Evolutionary conservation across 2,113 vertebrate genomes (phyloP), one percentile per base, ranked within the genome.

Genomic region (Heterocephalus glaber): DNA sequence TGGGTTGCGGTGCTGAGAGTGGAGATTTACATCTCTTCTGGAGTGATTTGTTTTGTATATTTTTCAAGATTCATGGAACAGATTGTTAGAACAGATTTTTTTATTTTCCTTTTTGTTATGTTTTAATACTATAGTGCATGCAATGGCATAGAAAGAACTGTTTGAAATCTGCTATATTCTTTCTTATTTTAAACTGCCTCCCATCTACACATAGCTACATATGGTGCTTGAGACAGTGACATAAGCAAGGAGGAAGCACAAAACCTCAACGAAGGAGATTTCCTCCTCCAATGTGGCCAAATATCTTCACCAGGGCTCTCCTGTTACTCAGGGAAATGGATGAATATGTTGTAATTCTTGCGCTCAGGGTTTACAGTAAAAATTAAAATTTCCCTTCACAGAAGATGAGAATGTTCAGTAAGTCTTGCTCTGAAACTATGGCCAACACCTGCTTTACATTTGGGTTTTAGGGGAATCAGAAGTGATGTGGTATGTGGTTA

Each of bases 41-140:
- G 93, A 80, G 82, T 66, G 81, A 93, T 95, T 92, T 95, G 93
- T 95, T 96, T 95, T 95, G 94, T 97, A 58, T 97, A 65, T 89
- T 86, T 87, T 94, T 97, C 93, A 88, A 85, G 92, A 90, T 68
- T 92, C 72, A 6, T 26, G 38, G 90, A 96, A 88, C 97, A 97
- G 97, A 96, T 96, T 97, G 96, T 94, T 83, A 92, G 94, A 97
- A 94, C 96, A 97, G 97, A 97, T 83, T 96, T 97, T 97, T 97
- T 91, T 79, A 90, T 96, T 97, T 97, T 97, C 97, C 95, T 97
- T 97, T 97, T 96, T 96, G 93, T 97, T 95, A 95, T 97, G 96
- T 97, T 97, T 96, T 97, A 98, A 97, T 97, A 96, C 92, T 96
- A 97, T 96, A 92, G 90, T 93, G 38, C 88, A 80, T 49, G 86